Evolutionary conservation across 2,888 invertebrate species (phyloP), one percentile per base, ranked within the genome.

Genomic region (Dugesia japonica): DNA sequence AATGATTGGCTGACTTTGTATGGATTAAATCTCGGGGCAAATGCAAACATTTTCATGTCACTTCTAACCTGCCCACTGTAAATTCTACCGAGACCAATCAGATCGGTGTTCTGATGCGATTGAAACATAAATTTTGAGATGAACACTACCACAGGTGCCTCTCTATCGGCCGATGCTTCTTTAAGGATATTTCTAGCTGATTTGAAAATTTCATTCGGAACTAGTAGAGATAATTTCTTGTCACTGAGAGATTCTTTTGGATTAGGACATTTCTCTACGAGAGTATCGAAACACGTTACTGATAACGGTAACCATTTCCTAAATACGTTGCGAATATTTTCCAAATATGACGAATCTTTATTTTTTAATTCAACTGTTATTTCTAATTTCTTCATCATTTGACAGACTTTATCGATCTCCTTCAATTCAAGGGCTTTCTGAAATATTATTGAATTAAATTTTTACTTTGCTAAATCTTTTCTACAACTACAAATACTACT

Each of bases 11-110:
- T 9, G 17, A 56, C 56, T 23, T 20, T n/a, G 7, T 20, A 56
- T 23, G 56, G 56, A 56, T 56, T 23, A 56, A 56, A 56, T 56
- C 23, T 23, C 7, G 56, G 56, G 23, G 56, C 7, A 56, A 56
- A 56, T n/a, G 56, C 56, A 23, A 56, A 56, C 23, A 56, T 23
- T 23, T 56, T 56, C 56, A 56, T 4, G 7, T 23, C 56, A 20
- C 7, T n/a, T n/a, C 4, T 56, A 4, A 56, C 56, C 17, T 56
- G 56, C 1, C 56, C 56, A 23, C 56, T 56, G 23, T 56, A 56
- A n/a, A 56, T 23, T 56, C 56, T 4, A 56, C 56, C 56, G 56
- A 56, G 56, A 56, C 56, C 56, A n/a, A 56, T 56, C n/a, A 56
- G 1, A n/a, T 56, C 56, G 1, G 56, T 56, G 23, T 56, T 56